phyloP scores from a whole-genome alignment of 2,113 vertebrate species.

The Cnemophilus loriae region DNA sequence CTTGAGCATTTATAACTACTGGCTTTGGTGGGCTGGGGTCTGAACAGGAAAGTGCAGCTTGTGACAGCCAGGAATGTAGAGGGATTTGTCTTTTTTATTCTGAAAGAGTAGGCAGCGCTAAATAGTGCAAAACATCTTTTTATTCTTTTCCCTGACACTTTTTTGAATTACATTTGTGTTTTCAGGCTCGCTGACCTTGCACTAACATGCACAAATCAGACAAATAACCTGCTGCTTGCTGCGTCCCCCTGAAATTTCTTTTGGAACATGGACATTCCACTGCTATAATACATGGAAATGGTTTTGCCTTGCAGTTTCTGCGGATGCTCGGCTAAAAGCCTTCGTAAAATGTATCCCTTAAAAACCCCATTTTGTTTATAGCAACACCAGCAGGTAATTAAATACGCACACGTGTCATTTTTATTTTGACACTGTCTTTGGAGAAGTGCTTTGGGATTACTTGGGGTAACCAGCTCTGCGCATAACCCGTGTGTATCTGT shows the following conservation, averaged over 20 bases:
- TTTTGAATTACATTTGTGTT: not conserved
- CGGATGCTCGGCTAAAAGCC: fast-evolving
- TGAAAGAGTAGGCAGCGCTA: not conserved
- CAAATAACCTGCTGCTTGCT: not conserved
- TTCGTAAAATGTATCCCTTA: not conserved
- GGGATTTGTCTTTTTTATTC: not conserved
- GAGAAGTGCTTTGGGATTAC: not conserved
- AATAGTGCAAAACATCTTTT: not conserved
- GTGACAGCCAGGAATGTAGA: not conserved
- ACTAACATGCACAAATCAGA: not conserved
- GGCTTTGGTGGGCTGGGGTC: not conserved
- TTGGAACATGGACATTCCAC: not conserved
- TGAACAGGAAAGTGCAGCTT: not conserved
- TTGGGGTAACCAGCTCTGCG: not conserved
- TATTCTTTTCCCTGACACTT: not conserved
- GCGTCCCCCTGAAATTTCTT: not conserved
- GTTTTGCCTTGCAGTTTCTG: not conserved
- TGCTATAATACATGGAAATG: not conserved
- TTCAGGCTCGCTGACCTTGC: not conserved
- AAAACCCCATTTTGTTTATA: not conserved
- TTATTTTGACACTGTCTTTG: not conserved
- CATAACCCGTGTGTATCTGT: not conserved
- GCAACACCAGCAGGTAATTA: not conserved
- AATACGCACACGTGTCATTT: not conserved
- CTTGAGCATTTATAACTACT: not conserved